phyloP scores from a whole-genome alignment of 2,113 vertebrate genomes.

The Maccullochella peelii region DNA sequence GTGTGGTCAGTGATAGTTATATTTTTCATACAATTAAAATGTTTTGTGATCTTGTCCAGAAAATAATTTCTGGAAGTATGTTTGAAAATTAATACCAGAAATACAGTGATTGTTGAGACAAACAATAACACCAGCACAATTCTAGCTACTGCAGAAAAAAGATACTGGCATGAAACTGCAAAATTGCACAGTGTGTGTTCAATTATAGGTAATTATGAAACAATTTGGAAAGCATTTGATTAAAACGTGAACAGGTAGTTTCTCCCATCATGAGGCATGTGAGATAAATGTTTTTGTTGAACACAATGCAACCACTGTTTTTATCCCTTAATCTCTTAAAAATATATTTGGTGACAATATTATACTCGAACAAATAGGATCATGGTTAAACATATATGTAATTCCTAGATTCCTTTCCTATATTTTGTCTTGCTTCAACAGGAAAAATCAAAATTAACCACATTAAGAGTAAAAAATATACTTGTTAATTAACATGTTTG shows the following conservation, averaged over 20 bases:
- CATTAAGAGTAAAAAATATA: neutral
- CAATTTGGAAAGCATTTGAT: conserved; percentile 78
- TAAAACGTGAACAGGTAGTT: conserved; percentile 77
- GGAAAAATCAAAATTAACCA: neutral
- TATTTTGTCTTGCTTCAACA: neutral
- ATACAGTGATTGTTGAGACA: conserved; percentile 55
- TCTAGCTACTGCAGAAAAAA: conserved; percentile 65
- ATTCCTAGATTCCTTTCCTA: neutral
- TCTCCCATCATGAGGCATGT: conserved; percentile 55
- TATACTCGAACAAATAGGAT: neutral
- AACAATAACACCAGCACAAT: conserved; percentile 63
- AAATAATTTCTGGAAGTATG: conserved; percentile 10
- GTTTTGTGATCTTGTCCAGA: neutral
- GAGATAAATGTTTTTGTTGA: conserved; percentile 61
- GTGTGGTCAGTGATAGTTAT: neutral
- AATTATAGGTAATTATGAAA: conserved; percentile 82
- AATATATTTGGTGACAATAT: conserved; percentile 4
- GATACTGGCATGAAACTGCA: conserved; percentile 67
- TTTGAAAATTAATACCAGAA: conserved; percentile 23
- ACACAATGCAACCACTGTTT: conserved; percentile 26
- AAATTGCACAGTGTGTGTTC: conserved; percentile 75
- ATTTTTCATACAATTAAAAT: conserved; percentile 12
- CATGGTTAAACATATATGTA: neutral
- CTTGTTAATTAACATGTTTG: neutral
- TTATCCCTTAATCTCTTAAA: conserved; percentile 33